These are phyloP conservation scores for Clistopyga incitator DNA, from an alignment of 2,888 invertebrate genomes.

Conservation along the genomic window DNA sequence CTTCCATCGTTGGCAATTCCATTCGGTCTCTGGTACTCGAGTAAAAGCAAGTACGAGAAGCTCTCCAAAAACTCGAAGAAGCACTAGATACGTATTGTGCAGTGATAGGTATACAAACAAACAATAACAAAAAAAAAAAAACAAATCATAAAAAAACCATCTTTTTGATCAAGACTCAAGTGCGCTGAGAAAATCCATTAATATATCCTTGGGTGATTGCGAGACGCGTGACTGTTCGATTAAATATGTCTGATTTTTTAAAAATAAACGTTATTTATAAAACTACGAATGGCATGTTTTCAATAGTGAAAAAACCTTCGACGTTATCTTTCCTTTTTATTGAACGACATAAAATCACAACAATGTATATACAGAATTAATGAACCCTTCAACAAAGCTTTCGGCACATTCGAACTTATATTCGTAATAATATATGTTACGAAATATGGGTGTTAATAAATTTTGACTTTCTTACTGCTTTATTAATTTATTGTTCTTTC, in stretches of 20 bases:
- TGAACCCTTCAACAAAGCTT: slow-evolving; percentile 28
- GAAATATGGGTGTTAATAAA: too few relatives aligned
- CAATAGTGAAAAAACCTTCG: not conserved
- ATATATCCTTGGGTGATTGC: slow-evolving; percentile 74
- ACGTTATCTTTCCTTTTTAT: slow-evolving; percentile 58
- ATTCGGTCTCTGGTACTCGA: slow-evolving; percentile 96
- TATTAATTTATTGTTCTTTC: too few relatives aligned
- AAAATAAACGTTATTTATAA: slow-evolving; percentile 81
- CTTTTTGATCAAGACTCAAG: slow-evolving; percentile 61
- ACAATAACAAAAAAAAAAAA: too few relatives aligned
- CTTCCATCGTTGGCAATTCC: slow-evolving; percentile 97
- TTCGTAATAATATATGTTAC: not conserved
- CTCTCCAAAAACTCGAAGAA: slow-evolving; percentile 90
- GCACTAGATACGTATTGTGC: slow-evolving; percentile 73
- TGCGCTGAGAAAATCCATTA: slow-evolving; percentile 67
- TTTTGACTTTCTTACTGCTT: too few relatives aligned
- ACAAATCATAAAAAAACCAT: slow-evolving; percentile 45
- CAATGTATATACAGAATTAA: slow-evolving; percentile 56
- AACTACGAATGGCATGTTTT: slow-evolving; percentile 6
- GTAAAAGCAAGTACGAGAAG: slow-evolving; percentile 97
- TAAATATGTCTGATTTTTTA: slow-evolving; percentile 74
- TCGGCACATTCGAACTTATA: slow-evolving; percentile 47
- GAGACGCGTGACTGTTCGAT: slow-evolving; percentile 77
- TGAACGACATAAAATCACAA: slow-evolving; percentile 64
- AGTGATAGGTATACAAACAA: slow-evolving; percentile 37